Conservation (phyloP, 2,797 vertebrate genomes). For the Anas bahamensis region DNA sequence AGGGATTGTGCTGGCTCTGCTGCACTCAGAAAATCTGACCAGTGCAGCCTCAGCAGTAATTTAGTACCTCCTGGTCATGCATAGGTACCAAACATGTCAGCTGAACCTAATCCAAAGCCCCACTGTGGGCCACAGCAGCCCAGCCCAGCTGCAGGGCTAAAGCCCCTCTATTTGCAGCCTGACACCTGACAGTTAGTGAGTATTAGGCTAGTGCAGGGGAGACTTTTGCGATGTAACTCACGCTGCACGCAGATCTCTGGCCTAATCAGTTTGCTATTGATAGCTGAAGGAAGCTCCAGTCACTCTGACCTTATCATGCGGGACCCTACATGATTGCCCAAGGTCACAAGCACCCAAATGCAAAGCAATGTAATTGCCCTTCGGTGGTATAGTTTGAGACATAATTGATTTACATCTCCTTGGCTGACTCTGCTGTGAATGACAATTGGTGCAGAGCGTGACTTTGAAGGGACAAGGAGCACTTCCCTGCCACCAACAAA, state of each 20-base stretch:
- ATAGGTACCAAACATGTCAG: neutral
- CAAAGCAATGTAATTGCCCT: neutral
- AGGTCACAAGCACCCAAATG: neutral
- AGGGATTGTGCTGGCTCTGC: neutral
- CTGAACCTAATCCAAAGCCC: neutral
- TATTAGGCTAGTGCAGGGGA: neutral
- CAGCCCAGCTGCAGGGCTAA: neutral
- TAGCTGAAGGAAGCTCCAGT: neutral
- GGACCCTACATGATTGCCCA: neutral
- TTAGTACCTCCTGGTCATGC: neutral
- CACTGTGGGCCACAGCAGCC: neutral
- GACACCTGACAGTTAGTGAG: neutral
- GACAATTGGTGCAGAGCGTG: neutral
- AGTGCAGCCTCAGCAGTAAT: neutral
- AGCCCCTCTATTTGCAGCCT: neutral
- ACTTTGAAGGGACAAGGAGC: neutral
- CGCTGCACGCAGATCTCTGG: neutral
- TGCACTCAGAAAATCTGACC: neutral
- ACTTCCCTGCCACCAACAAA: neutral
- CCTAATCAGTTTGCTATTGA: slow-evolving; percentile 2
- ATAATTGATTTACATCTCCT: neutral
- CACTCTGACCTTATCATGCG: neutral
- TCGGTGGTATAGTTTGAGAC: neutral
- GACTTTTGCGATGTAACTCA: neutral
- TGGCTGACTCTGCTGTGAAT: neutral